phyloP scores from a whole-genome alignment of 2,797 vertebrate genomes.

The Chloroceryle inda region DNA sequence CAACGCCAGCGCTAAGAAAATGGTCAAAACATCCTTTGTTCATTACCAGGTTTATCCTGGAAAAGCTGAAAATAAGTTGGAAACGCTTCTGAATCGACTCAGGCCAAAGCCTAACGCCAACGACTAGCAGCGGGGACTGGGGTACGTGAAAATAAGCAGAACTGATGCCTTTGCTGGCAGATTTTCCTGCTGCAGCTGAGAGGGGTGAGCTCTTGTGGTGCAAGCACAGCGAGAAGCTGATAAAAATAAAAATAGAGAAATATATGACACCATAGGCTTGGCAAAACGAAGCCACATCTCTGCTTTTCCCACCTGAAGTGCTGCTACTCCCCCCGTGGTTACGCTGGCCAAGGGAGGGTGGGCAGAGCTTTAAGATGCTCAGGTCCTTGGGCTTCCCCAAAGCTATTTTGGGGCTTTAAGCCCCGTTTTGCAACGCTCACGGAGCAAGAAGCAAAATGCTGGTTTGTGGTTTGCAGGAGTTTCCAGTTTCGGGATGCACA shows the following conservation, averaged over 20 bases:
- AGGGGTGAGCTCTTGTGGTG: not conserved
- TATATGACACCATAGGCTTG: not conserved
- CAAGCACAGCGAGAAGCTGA: not conserved
- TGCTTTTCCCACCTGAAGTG: not conserved
- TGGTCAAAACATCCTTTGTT: conserved; percentile 46
- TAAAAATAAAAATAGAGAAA: not conserved
- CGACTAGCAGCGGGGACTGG: not conserved
- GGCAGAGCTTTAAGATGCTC: not conserved
- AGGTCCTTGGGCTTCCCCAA: not conserved
- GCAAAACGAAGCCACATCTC: not conserved
- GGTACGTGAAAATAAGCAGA: not conserved
- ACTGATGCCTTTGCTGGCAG: not conserved
- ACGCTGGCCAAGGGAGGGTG: not conserved
- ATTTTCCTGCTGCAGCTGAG: not conserved
- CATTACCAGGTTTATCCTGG: not conserved
- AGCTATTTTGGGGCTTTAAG: not conserved
- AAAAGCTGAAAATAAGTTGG: not conserved
- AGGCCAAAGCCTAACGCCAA: not conserved
- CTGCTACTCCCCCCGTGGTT: not conserved
- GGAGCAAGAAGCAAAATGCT: not conserved
- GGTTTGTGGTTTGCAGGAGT: not conserved
- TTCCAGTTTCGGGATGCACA: not conserved
- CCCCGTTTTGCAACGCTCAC: rapidly evolving
- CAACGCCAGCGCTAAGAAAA: not conserved
- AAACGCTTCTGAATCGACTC: not conserved